Evolutionary conservation across 2,797 vertebrate genomes (phyloP).

Genomic region (Sparus aurata): DNA sequence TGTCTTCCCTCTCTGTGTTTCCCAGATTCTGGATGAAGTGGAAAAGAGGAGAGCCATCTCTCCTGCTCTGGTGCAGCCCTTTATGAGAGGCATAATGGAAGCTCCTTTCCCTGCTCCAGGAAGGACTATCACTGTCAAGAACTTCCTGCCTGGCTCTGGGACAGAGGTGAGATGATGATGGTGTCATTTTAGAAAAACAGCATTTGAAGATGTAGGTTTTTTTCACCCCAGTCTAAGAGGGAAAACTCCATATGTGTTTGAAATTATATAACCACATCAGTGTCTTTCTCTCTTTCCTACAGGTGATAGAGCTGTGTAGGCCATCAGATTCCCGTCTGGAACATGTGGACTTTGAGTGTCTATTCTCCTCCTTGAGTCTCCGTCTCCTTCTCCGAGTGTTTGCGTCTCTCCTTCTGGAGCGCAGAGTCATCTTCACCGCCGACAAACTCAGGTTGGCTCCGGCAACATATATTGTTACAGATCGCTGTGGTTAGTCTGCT

Average conservation of each 20-base stretch:
- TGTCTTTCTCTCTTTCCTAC: constrained; percentile 22
- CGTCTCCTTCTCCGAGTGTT: constrained; percentile 95
- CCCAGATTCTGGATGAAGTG: constrained; percentile 97
- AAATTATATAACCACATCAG: neutral
- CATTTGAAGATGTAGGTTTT: neutral
- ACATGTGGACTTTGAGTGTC: constrained; percentile 96
- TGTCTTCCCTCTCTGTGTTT: constrained; percentile 9
- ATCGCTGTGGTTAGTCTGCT: neutral
- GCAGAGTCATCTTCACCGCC: constrained; percentile 96
- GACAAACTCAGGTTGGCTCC: constrained; percentile 94
- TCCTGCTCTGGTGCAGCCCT: constrained; percentile 96
- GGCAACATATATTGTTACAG: neutral
- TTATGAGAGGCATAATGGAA: constrained; percentile 99
- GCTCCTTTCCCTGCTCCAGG: constrained; percentile 97
- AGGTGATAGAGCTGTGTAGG: constrained; percentile 95
- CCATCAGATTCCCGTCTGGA: constrained; percentile 96
- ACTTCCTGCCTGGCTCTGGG: constrained; percentile 97
- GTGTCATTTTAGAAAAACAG: constrained; percentile 11
- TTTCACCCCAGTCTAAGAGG: neutral
- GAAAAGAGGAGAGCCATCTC: constrained; percentile 97
- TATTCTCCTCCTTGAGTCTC: constrained; percentile 94
- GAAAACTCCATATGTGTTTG: neutral
- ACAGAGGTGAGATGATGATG: constrained; percentile 90
- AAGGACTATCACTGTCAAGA: constrained; percentile 95
- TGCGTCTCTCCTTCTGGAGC: constrained; percentile 95